Base-by-base conservation (phyloP, 2,888 invertebrate species). In the Lordiphosa andalusiaca region DNA sequence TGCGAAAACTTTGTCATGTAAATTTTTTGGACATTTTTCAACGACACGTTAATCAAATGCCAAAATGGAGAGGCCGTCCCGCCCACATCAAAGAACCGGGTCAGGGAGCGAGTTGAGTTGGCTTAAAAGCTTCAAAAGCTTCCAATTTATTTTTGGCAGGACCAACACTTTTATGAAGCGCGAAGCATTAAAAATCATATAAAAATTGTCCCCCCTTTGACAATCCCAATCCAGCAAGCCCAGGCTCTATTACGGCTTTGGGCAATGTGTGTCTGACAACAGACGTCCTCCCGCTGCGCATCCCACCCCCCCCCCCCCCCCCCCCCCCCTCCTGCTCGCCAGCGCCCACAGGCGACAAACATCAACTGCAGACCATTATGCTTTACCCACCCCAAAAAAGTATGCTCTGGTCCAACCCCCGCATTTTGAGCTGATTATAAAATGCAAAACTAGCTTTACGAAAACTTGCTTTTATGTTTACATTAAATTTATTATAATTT, bases 381-480 rank as follows among this genome's bases (percentile, higher is more conserved):
- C 48, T 47, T 23, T 7, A 7, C 33, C 10, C 37, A 10, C 37
- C 33, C 23, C n/a, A 23, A 4, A 21, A 21, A 19, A 39, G 42
- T 44, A 19, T 25, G 52, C 16, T 33, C 12, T 42, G 23, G 61
- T 50, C 19, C 71, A 71, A 71, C 72, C 83, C 82, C 73, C 70
- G 61, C 71, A 54, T 39, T 73, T 66, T 64, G 58, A 25, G 66
- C 72, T 70, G 72, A 82, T 76, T 78, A 80, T 72, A 61, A 75
- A 80, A 77, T 77, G 73, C 77, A 68, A 76, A 77, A 84, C 77
- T 83, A 84, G 76, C 77, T 76, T 63, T 48, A 42, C 46, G 13
- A 10, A 57, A 82, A 70, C 69, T 75, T 69, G 83, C 62, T 77
- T 80, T 80, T 80, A 80, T 77, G 80, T 77, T 77, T 75, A 72